These are phyloP conservation scores for Gymnoscopelus braueri DNA, from an alignment of 2,797 vertebrate species.

Conservation along the genomic window DNA sequence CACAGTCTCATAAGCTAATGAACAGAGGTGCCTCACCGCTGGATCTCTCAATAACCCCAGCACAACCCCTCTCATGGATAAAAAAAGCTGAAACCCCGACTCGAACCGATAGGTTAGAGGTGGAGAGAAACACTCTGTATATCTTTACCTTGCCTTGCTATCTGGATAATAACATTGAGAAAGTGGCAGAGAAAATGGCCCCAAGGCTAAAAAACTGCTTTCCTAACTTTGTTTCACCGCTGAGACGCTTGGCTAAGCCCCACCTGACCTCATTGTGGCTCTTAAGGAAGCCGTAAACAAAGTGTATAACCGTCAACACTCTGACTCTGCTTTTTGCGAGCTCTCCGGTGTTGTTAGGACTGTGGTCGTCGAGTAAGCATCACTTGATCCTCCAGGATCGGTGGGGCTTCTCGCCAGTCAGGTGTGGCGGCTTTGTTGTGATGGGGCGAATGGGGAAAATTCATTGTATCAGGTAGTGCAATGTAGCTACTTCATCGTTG, in stretches of 20 bases:
- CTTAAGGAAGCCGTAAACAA: conserved; percentile 33
- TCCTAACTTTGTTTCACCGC: conserved; percentile 51
- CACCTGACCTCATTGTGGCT: conserved; percentile 51
- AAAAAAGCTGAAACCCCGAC: conserved; percentile 56
- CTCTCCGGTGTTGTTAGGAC: background rate
- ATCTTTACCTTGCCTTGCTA: conserved; percentile 47
- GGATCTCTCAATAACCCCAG: conserved; percentile 37
- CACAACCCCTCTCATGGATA: conserved; percentile 34
- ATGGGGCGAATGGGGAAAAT: conserved; percentile 11
- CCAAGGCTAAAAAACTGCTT: conserved; percentile 55
- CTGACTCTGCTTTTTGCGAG: conserved; percentile 31
- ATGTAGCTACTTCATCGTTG: conserved; percentile 71
- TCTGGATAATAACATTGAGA: conserved; percentile 54
- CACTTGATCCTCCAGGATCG: background rate
- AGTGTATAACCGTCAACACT: conserved; percentile 34
- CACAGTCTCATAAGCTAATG: conserved; percentile 71
- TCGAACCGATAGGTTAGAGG: conserved; percentile 59
- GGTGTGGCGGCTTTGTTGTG: conserved; percentile 20
- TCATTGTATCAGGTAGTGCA: conserved; percentile 63
- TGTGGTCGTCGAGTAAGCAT: background rate
- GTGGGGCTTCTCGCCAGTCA: background rate
- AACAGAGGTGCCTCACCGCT: conserved; percentile 61
- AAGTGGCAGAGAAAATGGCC: conserved; percentile 36
- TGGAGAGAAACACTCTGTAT: conserved; percentile 47
- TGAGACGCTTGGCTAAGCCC: conserved; percentile 41